Base-by-base conservation (phyloP, 2,113 vertebrate genomes). In the Murina feae region DNA sequence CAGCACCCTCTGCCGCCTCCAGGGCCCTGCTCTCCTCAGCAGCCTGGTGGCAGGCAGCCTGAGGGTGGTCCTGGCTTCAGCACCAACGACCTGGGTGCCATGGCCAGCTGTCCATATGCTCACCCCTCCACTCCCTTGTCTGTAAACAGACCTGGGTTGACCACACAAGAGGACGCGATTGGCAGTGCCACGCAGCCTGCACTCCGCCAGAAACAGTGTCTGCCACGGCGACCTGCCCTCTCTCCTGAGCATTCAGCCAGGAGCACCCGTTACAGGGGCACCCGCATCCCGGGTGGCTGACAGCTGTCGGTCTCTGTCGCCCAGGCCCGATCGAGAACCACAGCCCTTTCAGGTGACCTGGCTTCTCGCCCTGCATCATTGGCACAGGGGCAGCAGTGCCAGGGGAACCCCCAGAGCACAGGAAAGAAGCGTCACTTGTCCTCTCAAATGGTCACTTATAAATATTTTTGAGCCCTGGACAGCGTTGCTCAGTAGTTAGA, bases 151-250 rank as follows among this genome's bases (percentile, higher is more conserved):
- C 13, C 10, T 14, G 17, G 79, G 47, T 51, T 16, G 17, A 11
- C 20, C 35, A 11, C 25, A 11, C 0, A 1, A 76, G 58, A n/a
- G 0, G 23, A 4, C 9, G 9, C 21, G 21, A 25, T 23, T 2
- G 47, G 53, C 55, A 58, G 55, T 3, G 55, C 55, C 55, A 21
- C 8, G 20, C 53, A 55, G 25, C 39, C 42, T 10, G 58, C 37
- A 13, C 63, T 14, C 2, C 4, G 51, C 25, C 47, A 35, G 1
- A 4, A 20, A 14, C 39, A 14, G 7, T 0, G 4, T 1, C 42
- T 8, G 4, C 9, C 16, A n/a, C 5, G 4, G n/a, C 9, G 4
- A 6, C 58, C 72, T 1, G 14, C 74, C 12, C 78, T 18, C 37
- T 39, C 5, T 2, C 1, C 25, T 5, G 4, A 37, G 47, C 0